Base-by-base conservation (phyloP, 2,888 invertebrate genomes). In the Microchrysa polita region DNA sequence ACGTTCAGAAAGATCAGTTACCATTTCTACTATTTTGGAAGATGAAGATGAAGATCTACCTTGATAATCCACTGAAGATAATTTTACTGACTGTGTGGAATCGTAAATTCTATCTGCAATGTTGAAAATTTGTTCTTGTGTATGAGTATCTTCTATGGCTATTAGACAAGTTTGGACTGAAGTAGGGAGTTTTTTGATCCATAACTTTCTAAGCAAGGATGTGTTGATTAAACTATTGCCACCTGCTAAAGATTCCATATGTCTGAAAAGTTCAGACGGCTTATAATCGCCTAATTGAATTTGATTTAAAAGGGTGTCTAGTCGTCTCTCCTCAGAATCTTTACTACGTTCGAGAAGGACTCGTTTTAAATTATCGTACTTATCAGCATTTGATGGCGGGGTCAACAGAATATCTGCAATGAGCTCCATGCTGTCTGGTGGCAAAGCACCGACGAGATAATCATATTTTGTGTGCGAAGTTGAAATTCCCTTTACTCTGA, bases 391-490 rank as follows among this genome's bases (percentile, higher is more conserved):
- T 57, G 69, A 18, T 74, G 67, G 2, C 60, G 10, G 20, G 67
- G 34, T 10, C n/a, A n/a, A n/a, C n/a, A n/a, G n/a, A n/a, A 72
- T 14, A 12, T 74, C 72, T 1, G 72, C 63, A 4, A 74, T 72
- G 1, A 72, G 48, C 65, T 74, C 72, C 74, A 72, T 74, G 10
- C 72, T 34, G 18, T 65, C 59, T 12, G 67, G 65, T 1, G 22
- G 18, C 10, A 74, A 57, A 1, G 74, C 52, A 9, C 71, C 61
- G 0, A 74, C 65, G 7, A 74, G 59, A 18, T 73, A 57, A 14
- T 73, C 65, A n/a, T 73, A 73, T 55, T 65, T 73, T 0, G 73
- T 65, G 27, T 53, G 65, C 2, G 74, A 74, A 9, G 60, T 14
- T 16, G 74, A 69, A 9, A 74, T 71, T 2, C 44, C 42, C n/a